phyloP scores from a whole-genome alignment of 2,113 vertebrate species.

The Rattus rattus region DNA sequence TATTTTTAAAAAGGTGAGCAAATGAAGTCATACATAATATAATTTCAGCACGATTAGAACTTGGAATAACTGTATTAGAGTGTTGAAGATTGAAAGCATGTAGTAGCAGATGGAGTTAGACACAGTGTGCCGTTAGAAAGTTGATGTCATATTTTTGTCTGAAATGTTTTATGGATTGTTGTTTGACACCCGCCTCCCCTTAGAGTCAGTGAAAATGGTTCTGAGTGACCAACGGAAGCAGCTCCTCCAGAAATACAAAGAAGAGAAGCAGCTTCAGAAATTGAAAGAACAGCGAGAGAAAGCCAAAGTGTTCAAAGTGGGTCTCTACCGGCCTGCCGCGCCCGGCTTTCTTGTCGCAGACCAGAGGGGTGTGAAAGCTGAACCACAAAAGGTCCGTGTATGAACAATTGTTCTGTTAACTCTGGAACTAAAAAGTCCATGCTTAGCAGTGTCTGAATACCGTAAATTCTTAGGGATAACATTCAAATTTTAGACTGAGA shows the following conservation, averaged over 20 bases:
- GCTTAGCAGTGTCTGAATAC: constrained; percentile 35
- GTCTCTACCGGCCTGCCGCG: constrained; percentile 88
- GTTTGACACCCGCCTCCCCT: neutral
- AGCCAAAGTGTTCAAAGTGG: constrained; percentile 91
- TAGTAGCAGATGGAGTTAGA: constrained; percentile 39
- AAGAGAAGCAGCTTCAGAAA: constrained; percentile 92
- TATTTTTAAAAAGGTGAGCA: neutral
- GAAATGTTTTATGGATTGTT: neutral
- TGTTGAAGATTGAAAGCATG: constrained; percentile 7
- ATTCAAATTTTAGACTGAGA: constrained; percentile 26
- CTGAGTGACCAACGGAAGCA: constrained; percentile 87
- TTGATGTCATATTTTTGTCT: neutral
- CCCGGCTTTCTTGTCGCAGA: constrained; percentile 76
- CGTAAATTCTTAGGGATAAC: constrained; percentile 21
- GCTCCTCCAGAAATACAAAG: constrained; percentile 94
- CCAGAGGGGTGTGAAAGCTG: constrained; percentile 69
- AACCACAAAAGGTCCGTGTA: constrained; percentile 86
- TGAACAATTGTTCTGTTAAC: constrained; percentile 21
- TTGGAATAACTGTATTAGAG: constrained; percentile 32
- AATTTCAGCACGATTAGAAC: constrained; percentile 18
- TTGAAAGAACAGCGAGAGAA: constrained; percentile 91
- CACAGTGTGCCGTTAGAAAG: neutral
- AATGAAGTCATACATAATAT: constrained; percentile 1
- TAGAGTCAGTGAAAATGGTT: constrained; percentile 51
- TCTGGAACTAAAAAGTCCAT: neutral